Conservation (phyloP, 2,113 vertebrate genomes). For the Gymnocephalus cernua region DNA sequence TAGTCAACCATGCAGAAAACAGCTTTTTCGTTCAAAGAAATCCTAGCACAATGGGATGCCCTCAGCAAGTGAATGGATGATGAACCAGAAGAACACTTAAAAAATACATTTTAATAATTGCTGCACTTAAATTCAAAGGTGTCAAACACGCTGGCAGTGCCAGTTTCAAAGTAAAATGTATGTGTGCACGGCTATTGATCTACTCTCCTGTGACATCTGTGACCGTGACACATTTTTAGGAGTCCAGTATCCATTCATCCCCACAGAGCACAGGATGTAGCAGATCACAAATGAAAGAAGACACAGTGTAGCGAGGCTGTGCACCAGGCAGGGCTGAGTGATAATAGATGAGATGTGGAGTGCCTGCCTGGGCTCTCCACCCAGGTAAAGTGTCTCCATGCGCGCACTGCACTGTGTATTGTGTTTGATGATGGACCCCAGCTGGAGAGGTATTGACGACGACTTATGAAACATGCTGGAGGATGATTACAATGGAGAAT, state of each 20-base stretch:
- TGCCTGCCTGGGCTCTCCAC: slow-evolving; percentile 69
- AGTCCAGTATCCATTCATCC: slow-evolving; percentile 67
- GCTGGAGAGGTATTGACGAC: slow-evolving; percentile 80
- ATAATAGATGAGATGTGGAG: slow-evolving; percentile 81
- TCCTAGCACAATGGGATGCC: neutral
- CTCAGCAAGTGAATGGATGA: neutral
- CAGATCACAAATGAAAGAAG: slow-evolving; percentile 73
- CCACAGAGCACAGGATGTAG: slow-evolving; percentile 61
- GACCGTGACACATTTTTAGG: slow-evolving; percentile 59
- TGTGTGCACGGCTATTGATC: slow-evolving; percentile 33
- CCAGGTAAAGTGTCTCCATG: slow-evolving; percentile 71
- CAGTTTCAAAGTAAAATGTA: slow-evolving; percentile 36
- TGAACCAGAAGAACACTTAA: neutral
- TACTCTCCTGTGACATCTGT: slow-evolving; percentile 60
- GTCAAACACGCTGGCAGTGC: neutral
- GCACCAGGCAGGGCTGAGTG: slow-evolving; percentile 69
- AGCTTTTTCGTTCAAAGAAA: slow-evolving; percentile 7
- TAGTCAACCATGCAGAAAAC: neutral
- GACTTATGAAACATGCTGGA: slow-evolving; percentile 78
- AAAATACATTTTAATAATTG: slow-evolving; percentile 36
- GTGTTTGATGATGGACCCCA: slow-evolving; percentile 79
- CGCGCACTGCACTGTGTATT: slow-evolving; percentile 63
- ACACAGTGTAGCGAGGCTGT: slow-evolving; percentile 65
- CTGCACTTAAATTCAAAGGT: slow-evolving; percentile 26
- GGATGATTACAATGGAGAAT: slow-evolving; percentile 82